Evolutionary conservation across 2,888 invertebrate genomes (phyloP).

Genomic region (Heliconius ethilla): DNA sequence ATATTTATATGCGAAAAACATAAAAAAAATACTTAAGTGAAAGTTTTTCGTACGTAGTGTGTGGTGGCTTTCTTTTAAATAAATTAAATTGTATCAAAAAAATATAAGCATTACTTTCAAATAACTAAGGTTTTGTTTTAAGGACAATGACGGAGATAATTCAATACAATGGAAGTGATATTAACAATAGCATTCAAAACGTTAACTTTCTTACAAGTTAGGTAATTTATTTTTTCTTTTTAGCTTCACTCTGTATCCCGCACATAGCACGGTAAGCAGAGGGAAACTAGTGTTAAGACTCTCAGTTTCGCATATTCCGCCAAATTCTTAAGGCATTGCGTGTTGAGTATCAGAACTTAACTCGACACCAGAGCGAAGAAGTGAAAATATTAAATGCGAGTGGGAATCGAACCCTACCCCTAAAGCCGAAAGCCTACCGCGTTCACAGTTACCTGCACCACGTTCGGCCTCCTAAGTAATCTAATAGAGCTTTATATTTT

Average conservation of each 20-base stretch:
- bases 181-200: neutral
- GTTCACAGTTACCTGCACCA: too few species aligned
- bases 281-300: too few species aligned
- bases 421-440: too few species aligned
- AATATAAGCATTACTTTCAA: conserved; percentile 14
- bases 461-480: neutral
- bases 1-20: neutral
- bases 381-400: too few species aligned
- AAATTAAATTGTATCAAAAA: conserved; percentile 10
- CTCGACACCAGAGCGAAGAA: too few species aligned
- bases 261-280: too few species aligned
- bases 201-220: neutral
- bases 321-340: too few species aligned
- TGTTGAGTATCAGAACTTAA: too few species aligned
- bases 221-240: neutral
- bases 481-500: conserved; percentile 45
- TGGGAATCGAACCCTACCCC: too few species aligned
- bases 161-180: neutral
- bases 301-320: too few species aligned
- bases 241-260: too few species aligned
- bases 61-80: conserved; percentile 30
- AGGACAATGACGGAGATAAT: neutral
- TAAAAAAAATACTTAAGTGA: conserved; percentile 31
- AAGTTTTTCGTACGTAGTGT: conserved; percentile 28
- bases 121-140: neutral